phyloP scores from a whole-genome alignment of 2,113 vertebrate species.

The Aegotheles bennettii region DNA sequence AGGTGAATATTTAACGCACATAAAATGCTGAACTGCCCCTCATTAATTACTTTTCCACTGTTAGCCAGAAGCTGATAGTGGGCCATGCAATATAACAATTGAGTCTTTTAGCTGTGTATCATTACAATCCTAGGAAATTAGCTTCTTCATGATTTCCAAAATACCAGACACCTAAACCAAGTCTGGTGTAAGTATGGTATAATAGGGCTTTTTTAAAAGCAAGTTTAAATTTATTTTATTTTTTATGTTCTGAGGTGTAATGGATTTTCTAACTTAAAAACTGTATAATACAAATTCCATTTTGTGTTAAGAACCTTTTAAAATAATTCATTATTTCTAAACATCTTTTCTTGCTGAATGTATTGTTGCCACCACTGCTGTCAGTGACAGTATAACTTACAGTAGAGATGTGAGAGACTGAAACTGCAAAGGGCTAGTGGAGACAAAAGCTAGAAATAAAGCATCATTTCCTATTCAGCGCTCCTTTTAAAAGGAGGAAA shows the following conservation, averaged over 20 bases:
- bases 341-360: neutral
- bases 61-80: neutral
- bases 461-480: neutral
- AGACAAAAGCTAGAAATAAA: conserved; percentile 6
- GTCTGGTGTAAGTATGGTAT: neutral
- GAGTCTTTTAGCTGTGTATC: neutral
- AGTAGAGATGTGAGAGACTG: neutral
- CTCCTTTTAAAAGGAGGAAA: neutral
- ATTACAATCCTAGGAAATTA: neutral
- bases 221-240: neutral
- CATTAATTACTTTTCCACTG: neutral
- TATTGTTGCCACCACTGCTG: neutral
- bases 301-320: neutral
- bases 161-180: neutral
- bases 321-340: neutral
- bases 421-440: neutral
- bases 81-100: neutral
- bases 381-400: neutral
- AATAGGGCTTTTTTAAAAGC: neutral
- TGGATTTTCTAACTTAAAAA: neutral
- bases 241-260: neutral
- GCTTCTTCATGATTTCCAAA: neutral
- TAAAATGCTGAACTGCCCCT: neutral
- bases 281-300: neutral
- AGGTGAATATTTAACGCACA: neutral